These are phyloP conservation scores for Rhimphoctona megacephalus DNA, from an alignment of 2,888 invertebrate species.

Conservation along the genomic window DNA sequence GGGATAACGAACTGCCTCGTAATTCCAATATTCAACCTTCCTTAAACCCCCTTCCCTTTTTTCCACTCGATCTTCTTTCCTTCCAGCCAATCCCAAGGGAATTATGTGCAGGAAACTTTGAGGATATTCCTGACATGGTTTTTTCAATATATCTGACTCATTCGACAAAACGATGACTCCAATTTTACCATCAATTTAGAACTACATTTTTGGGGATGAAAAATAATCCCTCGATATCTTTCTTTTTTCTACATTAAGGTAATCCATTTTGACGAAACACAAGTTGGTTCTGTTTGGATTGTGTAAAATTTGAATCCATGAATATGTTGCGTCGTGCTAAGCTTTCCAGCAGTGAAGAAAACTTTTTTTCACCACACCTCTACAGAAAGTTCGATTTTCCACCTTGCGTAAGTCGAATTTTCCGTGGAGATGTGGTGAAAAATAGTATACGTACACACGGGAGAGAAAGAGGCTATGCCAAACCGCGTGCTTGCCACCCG, in stretches of 20 bases:
- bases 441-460: too few relatives aligned
- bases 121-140: not conserved
- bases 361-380: too few relatives aligned
- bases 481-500: too few relatives aligned
- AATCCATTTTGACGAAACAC: not conserved
- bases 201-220: not conserved
- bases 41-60: not conserved
- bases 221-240: not conserved
- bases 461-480: too few relatives aligned
- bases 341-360: not conserved
- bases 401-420: too few relatives aligned
- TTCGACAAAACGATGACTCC: not conserved
- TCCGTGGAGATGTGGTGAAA: too few relatives aligned
- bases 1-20: constrained; percentile 61
- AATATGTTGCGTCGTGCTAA: not conserved
- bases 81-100: constrained; percentile 23
- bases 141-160: not conserved
- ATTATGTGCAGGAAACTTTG: not conserved
- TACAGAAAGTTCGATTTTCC: too few relatives aligned
- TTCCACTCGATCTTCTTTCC: constrained; percentile 12
- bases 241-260: not conserved
- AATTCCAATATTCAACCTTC: constrained; percentile 49
- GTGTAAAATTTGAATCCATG: not conserved
- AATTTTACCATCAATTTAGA: not conserved
- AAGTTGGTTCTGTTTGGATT: not conserved